Evolutionary conservation across 2,113 vertebrate species (phyloP).

Genomic region (Tenrec ecaudatus): DNA sequence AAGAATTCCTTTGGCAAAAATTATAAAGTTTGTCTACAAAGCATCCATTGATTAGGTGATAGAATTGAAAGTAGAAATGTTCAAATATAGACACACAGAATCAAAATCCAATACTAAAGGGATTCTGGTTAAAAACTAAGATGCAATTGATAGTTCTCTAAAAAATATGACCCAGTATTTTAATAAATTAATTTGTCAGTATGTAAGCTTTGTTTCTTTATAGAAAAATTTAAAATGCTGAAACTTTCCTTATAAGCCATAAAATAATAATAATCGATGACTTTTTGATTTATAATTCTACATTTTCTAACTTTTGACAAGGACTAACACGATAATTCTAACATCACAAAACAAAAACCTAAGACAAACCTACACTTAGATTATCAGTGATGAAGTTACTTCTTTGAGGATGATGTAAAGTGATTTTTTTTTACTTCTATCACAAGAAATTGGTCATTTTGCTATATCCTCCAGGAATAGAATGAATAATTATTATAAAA

Average conservation of each 20-base stretch:
- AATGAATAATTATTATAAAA: constrained; percentile 5
- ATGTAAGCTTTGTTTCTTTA: not conserved
- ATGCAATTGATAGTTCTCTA: not conserved
- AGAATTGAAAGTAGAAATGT: not conserved
- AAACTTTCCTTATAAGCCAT: constrained; percentile 27
- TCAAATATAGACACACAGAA: not conserved
- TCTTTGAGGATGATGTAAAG: not conserved
- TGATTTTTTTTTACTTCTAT: not conserved
- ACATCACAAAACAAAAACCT: not conserved
- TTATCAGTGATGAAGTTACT: not conserved
- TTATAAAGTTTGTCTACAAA: not conserved
- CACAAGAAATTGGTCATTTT: not conserved
- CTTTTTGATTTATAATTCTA: constrained; percentile 3
- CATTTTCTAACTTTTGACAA: not conserved
- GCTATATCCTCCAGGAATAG: constrained; percentile 16
- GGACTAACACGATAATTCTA: not conserved
- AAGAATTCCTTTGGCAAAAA: constrained; percentile 14
- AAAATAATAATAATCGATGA: constrained; percentile 7
- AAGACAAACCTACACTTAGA: not conserved
- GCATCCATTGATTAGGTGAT: not conserved
- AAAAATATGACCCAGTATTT: constrained; percentile 34
- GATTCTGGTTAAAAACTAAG: not conserved
- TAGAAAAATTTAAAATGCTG: not conserved
- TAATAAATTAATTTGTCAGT: constrained; percentile 32
- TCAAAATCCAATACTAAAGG: not conserved